Evolutionary conservation across 23 tunicate species (phyloP).

Genomic region (Styela clava): DNA sequence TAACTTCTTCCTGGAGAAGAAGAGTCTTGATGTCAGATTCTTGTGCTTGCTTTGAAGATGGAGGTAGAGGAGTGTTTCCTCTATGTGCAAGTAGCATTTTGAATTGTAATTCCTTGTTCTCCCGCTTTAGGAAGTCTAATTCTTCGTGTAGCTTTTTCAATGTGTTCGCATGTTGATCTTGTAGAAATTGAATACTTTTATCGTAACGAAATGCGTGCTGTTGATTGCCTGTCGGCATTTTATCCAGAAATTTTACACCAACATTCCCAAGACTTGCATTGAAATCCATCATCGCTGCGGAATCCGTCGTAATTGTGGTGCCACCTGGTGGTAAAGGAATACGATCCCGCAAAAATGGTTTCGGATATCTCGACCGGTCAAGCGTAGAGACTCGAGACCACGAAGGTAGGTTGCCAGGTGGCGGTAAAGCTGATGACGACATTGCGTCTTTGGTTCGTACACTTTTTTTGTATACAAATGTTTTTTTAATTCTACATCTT

Average conservation of each 20-base stretch:
- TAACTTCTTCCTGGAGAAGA: conserved; percentile 69
- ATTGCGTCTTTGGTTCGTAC: conserved; percentile 18
- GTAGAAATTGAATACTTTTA: conserved; percentile 74
- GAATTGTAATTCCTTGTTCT: conserved; percentile 59
- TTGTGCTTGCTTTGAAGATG: neutral
- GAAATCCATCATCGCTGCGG: neutral
- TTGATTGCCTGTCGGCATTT: conserved; percentile 47
- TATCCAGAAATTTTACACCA: conserved; percentile 57
- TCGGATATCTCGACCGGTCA: conserved; percentile 80
- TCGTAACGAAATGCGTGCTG: conserved; percentile 52
- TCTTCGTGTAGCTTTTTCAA: conserved; percentile 79
- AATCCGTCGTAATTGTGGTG: conserved; percentile 9
- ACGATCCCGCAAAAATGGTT: conserved; percentile 73
- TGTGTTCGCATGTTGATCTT: conserved; percentile 85
- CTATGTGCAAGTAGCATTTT: conserved; percentile 5
- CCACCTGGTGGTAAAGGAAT: conserved; percentile 67
- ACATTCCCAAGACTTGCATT: conserved; percentile 5
- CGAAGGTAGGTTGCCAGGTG: conserved; percentile 81
- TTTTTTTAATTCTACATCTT: no score
- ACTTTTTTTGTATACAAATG: neutral
- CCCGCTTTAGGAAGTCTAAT: conserved; percentile 60
- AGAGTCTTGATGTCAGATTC: conserved; percentile 47
- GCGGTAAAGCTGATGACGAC: conserved; percentile 92
- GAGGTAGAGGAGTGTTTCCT: conserved; percentile 1
- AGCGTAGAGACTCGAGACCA: conserved; percentile 89